Evolutionary conservation across 2,797 vertebrate species (phyloP), one percentile per base, ranked within the genome.

Genomic region (Nannoperca obscura): DNA sequence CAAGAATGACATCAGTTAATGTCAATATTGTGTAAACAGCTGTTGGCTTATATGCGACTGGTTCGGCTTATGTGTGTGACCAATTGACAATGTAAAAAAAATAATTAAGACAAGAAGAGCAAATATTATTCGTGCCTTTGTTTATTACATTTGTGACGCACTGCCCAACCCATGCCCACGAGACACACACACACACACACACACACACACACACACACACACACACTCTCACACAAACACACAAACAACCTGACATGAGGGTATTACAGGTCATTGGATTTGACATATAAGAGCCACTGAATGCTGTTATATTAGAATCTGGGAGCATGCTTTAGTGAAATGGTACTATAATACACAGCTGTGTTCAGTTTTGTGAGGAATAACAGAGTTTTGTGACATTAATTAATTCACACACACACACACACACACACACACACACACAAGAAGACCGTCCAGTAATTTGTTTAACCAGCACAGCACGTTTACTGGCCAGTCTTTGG

Each of bases 401-500:
- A 47, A 58, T 57, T 61, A 1, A 27, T 27, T 27, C 32, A 64
- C 14, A 73, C 30, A 68, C 22, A 63, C 58, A 80, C 36, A 70
- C 24, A 27, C 32, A 64, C 14, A 44, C 22, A 49, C 27, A 49
- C 50, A 55, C 32, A 73, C 30, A 68, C 22, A 63, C 58, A 80
- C 36, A 70, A 8, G 5, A 22, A 70, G 22, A 27, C 40, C 7
- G 22, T 54, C 34, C 24, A 44, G 60, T 60, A 69, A 27, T 27
- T 74, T 60, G 24, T 49, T 44, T 10, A 54, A 70, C 53, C 61
- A 61, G 10, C 22, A 57, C 22, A 66, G 19, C n/a, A 24, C 22
- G 68, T 74, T 57, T 54, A 66, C 66, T 42, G 53, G 19, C 22
- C 71, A 68, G 42, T 24, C 20, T 74, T 71, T 46, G 24, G 67